Conservation (phyloP, 2,113 vertebrate genomes). For the Microtus pennsylvanicus region DNA sequence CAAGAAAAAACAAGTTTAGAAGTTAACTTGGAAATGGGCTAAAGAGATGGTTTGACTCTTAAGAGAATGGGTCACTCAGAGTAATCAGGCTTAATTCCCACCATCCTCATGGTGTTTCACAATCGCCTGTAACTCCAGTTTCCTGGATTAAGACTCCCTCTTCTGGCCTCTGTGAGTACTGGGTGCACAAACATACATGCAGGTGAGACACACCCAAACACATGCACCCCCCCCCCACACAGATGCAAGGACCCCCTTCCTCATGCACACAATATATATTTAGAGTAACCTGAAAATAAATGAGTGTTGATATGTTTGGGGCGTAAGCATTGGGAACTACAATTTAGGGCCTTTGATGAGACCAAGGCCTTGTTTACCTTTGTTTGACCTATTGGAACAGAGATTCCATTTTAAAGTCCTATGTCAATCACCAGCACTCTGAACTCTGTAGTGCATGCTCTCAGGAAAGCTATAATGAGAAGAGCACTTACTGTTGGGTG, state of each 20-base stretch:
- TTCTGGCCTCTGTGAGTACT: neutral
- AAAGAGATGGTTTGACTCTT: neutral
- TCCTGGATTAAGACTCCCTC: neutral
- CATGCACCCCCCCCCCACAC: neutral
- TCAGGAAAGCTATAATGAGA: constrained; percentile 28
- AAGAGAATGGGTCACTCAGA: neutral
- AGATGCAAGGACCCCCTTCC: too few species aligned
- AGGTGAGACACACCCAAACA: neutral
- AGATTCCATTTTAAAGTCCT: neutral
- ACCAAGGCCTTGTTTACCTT: neutral
- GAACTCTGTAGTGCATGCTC: neutral
- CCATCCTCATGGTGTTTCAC: neutral
- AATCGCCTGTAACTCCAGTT: neutral
- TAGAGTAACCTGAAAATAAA: neutral
- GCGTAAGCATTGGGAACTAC: constrained; percentile 7
- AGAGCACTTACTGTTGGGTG: neutral
- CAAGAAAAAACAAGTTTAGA: constrained; percentile 23
- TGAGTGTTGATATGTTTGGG: neutral
- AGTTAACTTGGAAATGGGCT: constrained; percentile 8
- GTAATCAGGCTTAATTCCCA: neutral
- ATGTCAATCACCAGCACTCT: constrained; percentile 6
- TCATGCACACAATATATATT: neutral
- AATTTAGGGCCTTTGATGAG: constrained; percentile 36
- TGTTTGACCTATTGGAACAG: constrained; percentile 2
- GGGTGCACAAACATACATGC: too few species aligned